These are phyloP conservation scores for Hyppa rectilinea DNA, from an alignment of 2,888 invertebrate genomes.

Conservation along the genomic window DNA sequence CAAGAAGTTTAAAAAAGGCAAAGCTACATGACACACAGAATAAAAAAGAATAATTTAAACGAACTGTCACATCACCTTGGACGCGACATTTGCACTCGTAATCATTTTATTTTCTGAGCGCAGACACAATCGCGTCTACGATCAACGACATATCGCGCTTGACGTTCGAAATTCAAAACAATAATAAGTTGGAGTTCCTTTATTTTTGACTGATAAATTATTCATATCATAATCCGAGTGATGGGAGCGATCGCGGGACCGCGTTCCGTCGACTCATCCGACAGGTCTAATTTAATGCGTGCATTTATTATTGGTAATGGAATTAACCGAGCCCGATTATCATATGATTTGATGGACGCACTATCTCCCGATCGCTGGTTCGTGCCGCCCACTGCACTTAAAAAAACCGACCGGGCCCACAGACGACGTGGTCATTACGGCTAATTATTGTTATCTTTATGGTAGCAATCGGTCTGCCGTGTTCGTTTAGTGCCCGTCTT, in stretches of 20 bases:
- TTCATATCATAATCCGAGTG: slow-evolving; percentile 90
- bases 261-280: slow-evolving; percentile 89
- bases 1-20: slow-evolving; percentile 44
- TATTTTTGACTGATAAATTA: slow-evolving; percentile 88
- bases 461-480: slow-evolving; percentile 87
- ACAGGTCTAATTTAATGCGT: slow-evolving; percentile 90
- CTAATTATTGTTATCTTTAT: slow-evolving; percentile 90
- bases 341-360: slow-evolving; percentile 90
- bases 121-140: slow-evolving; percentile 78
- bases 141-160: slow-evolving; percentile 82
- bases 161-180: slow-evolving; percentile 87
- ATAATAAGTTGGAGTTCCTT: slow-evolving; percentile 81
- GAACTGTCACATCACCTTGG: slow-evolving; percentile 64
- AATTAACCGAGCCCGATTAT: slow-evolving; percentile 90
- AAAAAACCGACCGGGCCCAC: slow-evolving; percentile 79
- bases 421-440: slow-evolving; percentile 86
- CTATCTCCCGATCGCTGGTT: slow-evolving; percentile 85
- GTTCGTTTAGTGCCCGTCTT: slow-evolving; percentile 80
- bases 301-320: slow-evolving; percentile 91
- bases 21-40: slow-evolving; percentile 32
- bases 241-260: slow-evolving; percentile 84
- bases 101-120: slow-evolving; percentile 72
- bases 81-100: slow-evolving; percentile 73
- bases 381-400: slow-evolving; percentile 86
- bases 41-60: slow-evolving; percentile 59